Conservation (phyloP, 2,888 invertebrate species). For the Aleiodes alternator region DNA sequence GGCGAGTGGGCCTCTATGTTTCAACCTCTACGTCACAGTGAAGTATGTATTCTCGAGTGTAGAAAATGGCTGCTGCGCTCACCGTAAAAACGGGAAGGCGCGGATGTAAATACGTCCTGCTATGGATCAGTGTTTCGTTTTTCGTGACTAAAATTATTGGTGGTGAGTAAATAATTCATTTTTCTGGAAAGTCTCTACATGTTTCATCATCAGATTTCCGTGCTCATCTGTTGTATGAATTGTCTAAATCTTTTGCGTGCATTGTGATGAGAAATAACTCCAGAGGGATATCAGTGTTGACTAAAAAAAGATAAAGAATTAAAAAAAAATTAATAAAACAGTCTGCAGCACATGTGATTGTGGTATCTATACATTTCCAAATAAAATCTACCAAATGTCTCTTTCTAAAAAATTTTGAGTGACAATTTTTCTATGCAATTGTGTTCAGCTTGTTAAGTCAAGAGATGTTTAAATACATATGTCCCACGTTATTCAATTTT, state of each 20-base stretch:
- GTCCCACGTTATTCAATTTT: too few relatives aligned
- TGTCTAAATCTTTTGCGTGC: too few relatives aligned
- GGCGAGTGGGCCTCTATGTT: constrained; percentile 47
- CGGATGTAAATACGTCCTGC: constrained; percentile 70
- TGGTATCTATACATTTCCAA: constrained; percentile 4
- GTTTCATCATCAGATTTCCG: too few relatives aligned
- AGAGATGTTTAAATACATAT: too few relatives aligned
- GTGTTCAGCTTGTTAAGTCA: too few relatives aligned
- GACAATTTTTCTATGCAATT: too few relatives aligned
- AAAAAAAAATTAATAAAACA: background rate
- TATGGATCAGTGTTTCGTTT: constrained; percentile 67
- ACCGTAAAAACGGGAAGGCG: constrained; percentile 68
- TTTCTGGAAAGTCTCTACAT: too few relatives aligned
- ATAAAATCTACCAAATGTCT: background rate
- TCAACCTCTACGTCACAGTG: constrained; percentile 61
- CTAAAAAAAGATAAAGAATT: background rate
- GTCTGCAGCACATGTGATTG: constrained; percentile 10
- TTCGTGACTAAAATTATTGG: constrained; percentile 64
- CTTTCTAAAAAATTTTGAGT: too few relatives aligned
- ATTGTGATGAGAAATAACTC: too few relatives aligned
- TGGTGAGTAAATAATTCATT: constrained; percentile 65
- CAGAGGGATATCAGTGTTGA: too few relatives aligned
- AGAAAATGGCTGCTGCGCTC: constrained; percentile 75
- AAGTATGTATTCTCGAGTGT: constrained; percentile 73
- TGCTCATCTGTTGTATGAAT: too few relatives aligned